Base-by-base conservation (phyloP, 2,888 invertebrate genomes). In the Priocnemis perturbator region DNA sequence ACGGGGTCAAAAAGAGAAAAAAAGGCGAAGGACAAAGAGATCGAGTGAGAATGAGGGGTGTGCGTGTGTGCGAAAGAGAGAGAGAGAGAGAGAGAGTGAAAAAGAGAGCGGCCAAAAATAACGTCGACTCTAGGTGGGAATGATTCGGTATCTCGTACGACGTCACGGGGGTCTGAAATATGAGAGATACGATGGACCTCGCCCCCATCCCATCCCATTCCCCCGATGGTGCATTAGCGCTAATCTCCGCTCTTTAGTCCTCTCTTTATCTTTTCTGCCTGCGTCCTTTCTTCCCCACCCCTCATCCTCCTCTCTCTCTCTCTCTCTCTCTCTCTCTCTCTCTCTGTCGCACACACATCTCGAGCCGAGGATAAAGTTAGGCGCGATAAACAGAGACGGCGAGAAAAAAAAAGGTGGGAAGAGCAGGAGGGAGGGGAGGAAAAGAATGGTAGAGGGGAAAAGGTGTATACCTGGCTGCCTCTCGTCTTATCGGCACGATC, bases 231-330 rank as follows among this genome's bases (percentile, higher is more conserved):
- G 88, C 89, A 88, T 89, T 89, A 89, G 88, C 87, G 88, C 88
- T 89, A 89, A 89, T 88, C 88, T 88, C 87, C 85, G 85, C 88
- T 88, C 88, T 89, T 89, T 88, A 50, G 87, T 88, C 86, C 88
- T 87, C 86, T 86, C 87, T 88, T 87, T 88, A 87, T 89, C 87
- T 88, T 86, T 83, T 82, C 84, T 84, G 78, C 81, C 60, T 30
- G 45, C 45, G 30, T 69, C 19, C 58, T 44, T 26, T 60, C 61
- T 56, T 48, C 44, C 50, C 63, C 63, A 69, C 90, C 90, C 91
- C 67, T 73, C 60, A 61, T 37, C 64, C 19, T 56, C 44, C 67
- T 52, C 52, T 17, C 52, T 52, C 20, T 52, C 11, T 52, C 53
- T 19, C 23, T 53, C 23, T 21, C 53, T 17, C 5, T 5, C 19